Evolutionary conservation across 92 coral and sea anemone species (phyloP), one percentile per base, ranked within the genome.

Genomic region (Porites lobata): DNA sequence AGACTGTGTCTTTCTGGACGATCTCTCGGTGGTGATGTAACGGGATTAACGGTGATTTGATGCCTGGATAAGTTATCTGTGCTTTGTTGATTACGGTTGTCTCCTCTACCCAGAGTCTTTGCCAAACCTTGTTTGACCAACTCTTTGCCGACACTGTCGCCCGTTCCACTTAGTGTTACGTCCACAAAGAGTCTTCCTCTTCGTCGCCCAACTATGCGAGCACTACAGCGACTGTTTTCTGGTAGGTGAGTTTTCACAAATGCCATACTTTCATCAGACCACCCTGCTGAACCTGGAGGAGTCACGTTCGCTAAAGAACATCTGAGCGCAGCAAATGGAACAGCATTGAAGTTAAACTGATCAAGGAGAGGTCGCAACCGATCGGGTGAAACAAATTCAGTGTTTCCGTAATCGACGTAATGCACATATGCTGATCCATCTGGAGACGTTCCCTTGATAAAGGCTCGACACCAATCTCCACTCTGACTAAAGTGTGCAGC

Each of bases 351-450:
- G 62, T 69, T 12, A 57, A 82, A 82, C 77, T 75, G 82, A 8
- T 80, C 74, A 53, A 86, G 92, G 20, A 96, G 81, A 10, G 98
- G 99, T 20, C 96, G 94, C 52, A 95, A 76, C 38, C 79, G 89
- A 5, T 84, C 59, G 20, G 74, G 85, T n/a, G 86, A 75, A 7
- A 92, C 84, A 50, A 84, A 47, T 69, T 87, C 96, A 43, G 79
- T 83, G 83, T 93, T 93, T 13, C 99, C 99, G 51, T 81, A 96
- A 83, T 96, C 99, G n/a, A 96, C 96, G 29, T 90, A 93, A 67
- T 87, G 93, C 54, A 93, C 87, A 1, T 50, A 58, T 1, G 84
- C 82, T 50, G 84, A 62, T 12, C 92, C 94, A 78, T 88, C 91
- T 7, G 89, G 53, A 54, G 72, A 76, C 65, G 79, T 69, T 21